Conservation (phyloP, 2,888 invertebrate genomes). For the Diplolepis rosae region DNA sequence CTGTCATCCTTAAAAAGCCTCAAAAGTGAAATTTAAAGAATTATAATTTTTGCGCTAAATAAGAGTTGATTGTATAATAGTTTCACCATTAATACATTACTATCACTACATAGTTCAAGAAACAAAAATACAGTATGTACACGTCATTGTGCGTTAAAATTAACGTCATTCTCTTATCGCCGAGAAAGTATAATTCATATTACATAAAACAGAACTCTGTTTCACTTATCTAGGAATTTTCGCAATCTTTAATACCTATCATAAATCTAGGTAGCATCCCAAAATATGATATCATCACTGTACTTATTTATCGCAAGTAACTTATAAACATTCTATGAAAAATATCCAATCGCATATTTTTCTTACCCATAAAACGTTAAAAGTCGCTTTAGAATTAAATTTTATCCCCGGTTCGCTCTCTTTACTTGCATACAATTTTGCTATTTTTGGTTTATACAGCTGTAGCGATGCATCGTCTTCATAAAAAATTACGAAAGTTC, state of each 20-base stretch:
- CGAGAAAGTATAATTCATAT: not conserved
- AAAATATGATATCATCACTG: slow-evolving; percentile 20
- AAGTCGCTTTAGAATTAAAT: slow-evolving; percentile 17
- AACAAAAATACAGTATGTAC: slow-evolving; percentile 18
- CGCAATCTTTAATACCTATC: not conserved
- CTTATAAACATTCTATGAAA: slow-evolving; percentile 14
- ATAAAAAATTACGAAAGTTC: slow-evolving; percentile 89
- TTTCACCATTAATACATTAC: not conserved
- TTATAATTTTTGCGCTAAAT: not conserved
- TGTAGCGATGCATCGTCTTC: slow-evolving; percentile 34
- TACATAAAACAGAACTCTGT: not conserved
- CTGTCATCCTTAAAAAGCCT: not conserved
- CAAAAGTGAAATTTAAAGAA: not conserved
- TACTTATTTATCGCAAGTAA: slow-evolving; percentile 1
- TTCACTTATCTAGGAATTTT: not conserved
- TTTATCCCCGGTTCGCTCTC: not conserved
- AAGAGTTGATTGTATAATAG: not conserved
- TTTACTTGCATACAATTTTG: slow-evolving; percentile 42
- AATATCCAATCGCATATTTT: slow-evolving; percentile 25
- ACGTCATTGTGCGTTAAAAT: slow-evolving; percentile 10
- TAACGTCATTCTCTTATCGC: not conserved
- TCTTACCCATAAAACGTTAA: slow-evolving; percentile 7
- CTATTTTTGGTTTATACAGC: slow-evolving; percentile 42
- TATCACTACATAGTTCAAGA: not conserved
- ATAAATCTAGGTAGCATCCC: not conserved